Percentiles rank a stretch among this genome's conserved stretches.
phyloP scores from a whole-genome alignment of 2,113 vertebrate genomes.

The Chaetorhynchus papuensis region DNA sequence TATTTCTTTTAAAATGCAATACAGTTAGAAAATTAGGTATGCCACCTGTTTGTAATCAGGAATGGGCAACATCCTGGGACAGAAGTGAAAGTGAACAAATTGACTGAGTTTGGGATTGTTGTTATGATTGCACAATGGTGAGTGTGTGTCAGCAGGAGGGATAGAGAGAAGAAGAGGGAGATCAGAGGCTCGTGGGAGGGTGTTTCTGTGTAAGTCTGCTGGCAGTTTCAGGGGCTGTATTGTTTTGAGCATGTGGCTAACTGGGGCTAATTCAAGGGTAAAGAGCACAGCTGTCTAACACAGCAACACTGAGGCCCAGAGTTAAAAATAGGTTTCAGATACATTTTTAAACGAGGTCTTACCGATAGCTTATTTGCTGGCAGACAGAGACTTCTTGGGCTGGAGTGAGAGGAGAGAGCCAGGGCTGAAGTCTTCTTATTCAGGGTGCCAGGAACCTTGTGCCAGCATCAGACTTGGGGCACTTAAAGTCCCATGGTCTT shows the following conservation, averaged over 20 bases:
- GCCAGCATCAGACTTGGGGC: rapidly evolving
- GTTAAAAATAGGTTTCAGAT: not conserved
- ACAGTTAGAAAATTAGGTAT: not conserved
- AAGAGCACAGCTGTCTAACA: not conserved
- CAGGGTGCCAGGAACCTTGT: not conserved
- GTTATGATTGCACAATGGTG: not conserved
- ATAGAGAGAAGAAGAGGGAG: not conserved
- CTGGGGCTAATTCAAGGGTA: not conserved
- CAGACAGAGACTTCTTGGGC: not conserved
- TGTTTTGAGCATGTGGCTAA: not conserved
- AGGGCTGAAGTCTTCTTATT: not conserved
- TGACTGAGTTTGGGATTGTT: not conserved
- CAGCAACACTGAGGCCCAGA: not conserved
- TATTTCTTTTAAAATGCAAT: not conserved
- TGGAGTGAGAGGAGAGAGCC: not conserved
- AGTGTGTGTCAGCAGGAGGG: not conserved
- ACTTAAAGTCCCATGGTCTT: not conserved
- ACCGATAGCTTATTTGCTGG: not conserved
- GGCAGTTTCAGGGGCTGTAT: not conserved
- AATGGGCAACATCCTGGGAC: not conserved
- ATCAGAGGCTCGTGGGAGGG: not conserved
- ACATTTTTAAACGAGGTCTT: not conserved
- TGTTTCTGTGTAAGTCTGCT: not conserved
- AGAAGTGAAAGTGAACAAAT: not conserved
- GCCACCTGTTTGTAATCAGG: not conserved